Evolutionary conservation across 1,140 invertebrate species (phyloP).

Genomic region (Calephelis virginiensis): DNA sequence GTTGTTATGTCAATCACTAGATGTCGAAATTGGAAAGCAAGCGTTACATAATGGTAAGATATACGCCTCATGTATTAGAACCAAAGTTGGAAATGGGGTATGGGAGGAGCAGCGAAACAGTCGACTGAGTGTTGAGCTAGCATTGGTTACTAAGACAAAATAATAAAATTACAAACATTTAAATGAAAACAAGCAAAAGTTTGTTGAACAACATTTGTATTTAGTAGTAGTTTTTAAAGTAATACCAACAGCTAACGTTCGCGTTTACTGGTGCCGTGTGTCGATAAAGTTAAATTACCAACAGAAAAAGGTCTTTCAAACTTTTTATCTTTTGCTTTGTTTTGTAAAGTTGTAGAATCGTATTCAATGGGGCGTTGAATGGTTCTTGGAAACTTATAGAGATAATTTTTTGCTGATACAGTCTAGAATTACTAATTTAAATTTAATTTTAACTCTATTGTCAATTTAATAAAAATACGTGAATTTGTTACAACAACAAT

Average conservation of each 20-base stretch:
- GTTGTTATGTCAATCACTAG: too few species aligned
- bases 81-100: too few species aligned
- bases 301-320: conserved; percentile 42
- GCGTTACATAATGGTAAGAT: too few species aligned
- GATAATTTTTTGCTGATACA: conserved; percentile 30
- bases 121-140: too few species aligned
- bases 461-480: too few species aligned
- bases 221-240: conserved; percentile 1
- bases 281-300: conserved; percentile 45
- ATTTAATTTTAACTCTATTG: not conserved
- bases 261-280: conserved; percentile 3
- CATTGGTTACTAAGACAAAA: not conserved
- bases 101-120: too few species aligned
- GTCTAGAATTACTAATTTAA: conserved; percentile 21
- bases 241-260: conserved; percentile 9
- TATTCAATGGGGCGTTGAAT: conserved; percentile 46
- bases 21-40: too few species aligned
- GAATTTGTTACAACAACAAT: too few species aligned
- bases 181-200: not conserved
- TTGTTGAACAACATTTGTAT: not conserved
- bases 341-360: conserved; percentile 40
- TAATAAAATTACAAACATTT: not conserved
- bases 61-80: too few species aligned
- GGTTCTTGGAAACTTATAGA: conserved; percentile 29
- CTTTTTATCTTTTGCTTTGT: conserved; percentile 43